Evolutionary conservation across 2,888 invertebrate species (phyloP), one percentile per base, ranked within the genome.

Genomic region (Malthinus flaveolus): DNA sequence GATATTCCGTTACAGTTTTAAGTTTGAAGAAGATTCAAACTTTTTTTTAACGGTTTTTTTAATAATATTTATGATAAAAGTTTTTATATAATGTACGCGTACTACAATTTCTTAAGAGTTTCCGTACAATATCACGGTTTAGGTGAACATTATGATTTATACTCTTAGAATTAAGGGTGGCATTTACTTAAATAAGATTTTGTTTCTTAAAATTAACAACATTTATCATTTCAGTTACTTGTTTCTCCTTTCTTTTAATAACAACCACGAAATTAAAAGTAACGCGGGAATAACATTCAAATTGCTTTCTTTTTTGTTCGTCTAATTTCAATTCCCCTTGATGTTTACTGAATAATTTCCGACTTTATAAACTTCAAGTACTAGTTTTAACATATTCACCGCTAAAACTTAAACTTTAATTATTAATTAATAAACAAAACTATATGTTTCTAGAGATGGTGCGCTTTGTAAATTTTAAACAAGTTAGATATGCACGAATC

Each of bases 51-150:
- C 23, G 23, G 33, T 42, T 42, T 42, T 57, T 57, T 42, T 57
- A 54, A 49, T 62, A 57, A 51, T 59, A 64, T 62, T 62, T 62
- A 60, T 60, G 58, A 56, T 54, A 45, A 56, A 62, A 60, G 59
- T 59, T 59, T 60, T 44, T 55, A 36, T 23, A 32, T 35, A 46
- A 56, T 50, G 56, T 15, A 51, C 10, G 35, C 32, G 34, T 33
- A 35, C 10, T 44, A 23, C 36, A 56, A 56, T 56, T 56, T 56
- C 49, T 56, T 56, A 56, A 13, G 23, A 49, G 46, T 49, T 56
- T 56, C 45, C 42, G 8, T 49, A 15, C 34, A 49, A 49, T 35
- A 49, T 55, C 45, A 32, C 45, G 44, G 32, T 49, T 55, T 23
- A 46, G 55, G 23, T 23, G 23, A 23, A 23, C 23, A 23, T 23